Conservation (phyloP, 92 coral and sea anemone genomes). For the Parazoanthus darwini region DNA sequence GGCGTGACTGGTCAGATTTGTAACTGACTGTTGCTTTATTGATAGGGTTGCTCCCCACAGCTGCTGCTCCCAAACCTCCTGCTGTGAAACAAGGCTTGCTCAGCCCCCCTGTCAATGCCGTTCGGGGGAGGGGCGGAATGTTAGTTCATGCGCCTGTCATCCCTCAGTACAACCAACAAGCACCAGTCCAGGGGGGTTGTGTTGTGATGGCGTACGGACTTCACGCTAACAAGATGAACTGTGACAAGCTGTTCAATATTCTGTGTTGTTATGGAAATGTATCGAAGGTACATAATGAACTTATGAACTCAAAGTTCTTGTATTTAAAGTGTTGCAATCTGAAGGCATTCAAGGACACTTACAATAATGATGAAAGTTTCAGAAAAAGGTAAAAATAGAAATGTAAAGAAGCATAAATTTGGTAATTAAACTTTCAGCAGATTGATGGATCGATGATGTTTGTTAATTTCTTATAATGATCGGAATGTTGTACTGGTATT, state of each 20-base stretch:
- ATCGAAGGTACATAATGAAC: constrained; percentile 56
- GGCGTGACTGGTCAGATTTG: no score
- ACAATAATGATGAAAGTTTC: no score
- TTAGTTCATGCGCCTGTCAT: constrained; percentile 54
- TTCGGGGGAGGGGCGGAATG: constrained; percentile 55
- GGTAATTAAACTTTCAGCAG: no score
- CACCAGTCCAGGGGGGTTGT: constrained; percentile 73
- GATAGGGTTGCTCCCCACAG: not conserved
- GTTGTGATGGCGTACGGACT: constrained; percentile 96
- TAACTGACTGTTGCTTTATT: not conserved
- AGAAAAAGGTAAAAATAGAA: no score
- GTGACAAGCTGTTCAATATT: constrained; percentile 86
- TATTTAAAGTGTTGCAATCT: no score
- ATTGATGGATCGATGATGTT: no score
- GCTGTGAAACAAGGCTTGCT: constrained; percentile 84
- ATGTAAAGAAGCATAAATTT: no score
- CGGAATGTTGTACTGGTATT: no score
- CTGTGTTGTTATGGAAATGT: constrained; percentile 99
- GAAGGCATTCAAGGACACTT: no score
- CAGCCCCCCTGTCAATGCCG: constrained; percentile 68
- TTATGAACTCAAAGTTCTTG: no score
- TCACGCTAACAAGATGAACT: constrained; percentile 85
- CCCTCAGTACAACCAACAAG: constrained; percentile 55
- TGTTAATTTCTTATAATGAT: no score
- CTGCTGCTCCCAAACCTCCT: constrained; percentile 33